A percentile compares a stretch with the other conserved stretches of the same genome.
Evolutionary conservation across 1,140 invertebrate species (phyloP).

Genomic region (Araneus ventricosus): DNA sequence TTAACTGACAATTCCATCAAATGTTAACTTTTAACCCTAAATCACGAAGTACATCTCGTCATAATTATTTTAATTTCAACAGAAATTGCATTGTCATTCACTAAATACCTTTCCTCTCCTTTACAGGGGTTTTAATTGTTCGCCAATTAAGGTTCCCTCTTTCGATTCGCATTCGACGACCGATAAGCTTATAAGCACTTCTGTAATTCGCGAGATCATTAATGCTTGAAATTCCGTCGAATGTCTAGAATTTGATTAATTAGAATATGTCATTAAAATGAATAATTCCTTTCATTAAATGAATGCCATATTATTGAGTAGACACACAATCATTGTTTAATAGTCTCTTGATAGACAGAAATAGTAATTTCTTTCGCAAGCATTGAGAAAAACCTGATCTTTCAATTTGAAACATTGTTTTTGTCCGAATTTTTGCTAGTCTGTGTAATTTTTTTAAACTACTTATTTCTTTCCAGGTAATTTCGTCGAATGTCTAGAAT

Average conservation of each 20-base stretch:
- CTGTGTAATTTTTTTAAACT: no score
- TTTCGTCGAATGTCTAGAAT: no score
- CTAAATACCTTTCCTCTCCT: neutral
- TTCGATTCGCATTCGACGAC: neutral
- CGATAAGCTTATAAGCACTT: neutral
- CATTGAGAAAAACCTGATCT: no score
- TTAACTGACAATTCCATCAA: no score
- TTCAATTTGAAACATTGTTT: no score
- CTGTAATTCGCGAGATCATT: neutral
- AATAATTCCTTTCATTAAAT: slow-evolving; percentile 3
- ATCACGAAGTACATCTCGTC: neutral
- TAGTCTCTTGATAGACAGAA: no score
- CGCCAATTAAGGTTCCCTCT: neutral
- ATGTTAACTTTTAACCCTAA: no score
- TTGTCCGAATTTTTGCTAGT: no score
- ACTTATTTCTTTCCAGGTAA: no score
- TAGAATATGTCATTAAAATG: neutral
- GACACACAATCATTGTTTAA: no score
- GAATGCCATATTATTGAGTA: neutral
- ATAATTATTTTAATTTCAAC: neutral
- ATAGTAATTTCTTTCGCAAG: no score
- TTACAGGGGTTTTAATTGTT: neutral
- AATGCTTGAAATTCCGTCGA: neutral
- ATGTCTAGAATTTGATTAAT: neutral
- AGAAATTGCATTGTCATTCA: neutral